Evolutionary conservation across 2,113 vertebrate species (phyloP).

Genomic region (Megaceryle torquata): DNA sequence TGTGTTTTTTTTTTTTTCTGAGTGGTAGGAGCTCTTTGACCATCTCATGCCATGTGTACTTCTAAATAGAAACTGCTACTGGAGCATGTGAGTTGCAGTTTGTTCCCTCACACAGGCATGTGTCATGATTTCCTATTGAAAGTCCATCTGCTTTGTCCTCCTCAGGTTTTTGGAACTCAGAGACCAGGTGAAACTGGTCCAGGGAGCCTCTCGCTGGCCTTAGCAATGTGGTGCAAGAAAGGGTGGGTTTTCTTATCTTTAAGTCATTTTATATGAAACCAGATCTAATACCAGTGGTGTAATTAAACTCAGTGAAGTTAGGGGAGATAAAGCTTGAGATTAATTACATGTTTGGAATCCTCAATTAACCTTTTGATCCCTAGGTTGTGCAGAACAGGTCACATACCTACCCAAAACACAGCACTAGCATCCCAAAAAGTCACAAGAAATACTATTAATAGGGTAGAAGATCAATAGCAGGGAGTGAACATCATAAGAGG

Average conservation of each 20-base stretch:
- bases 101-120: rapidly evolving
- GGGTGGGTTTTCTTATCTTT: background rate
- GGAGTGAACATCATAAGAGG: background rate
- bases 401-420: background rate
- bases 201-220: background rate
- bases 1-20: background rate
- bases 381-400: background rate
- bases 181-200: background rate
- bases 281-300: background rate
- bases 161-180: background rate
- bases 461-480: background rate
- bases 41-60: background rate
- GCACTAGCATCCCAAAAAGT: background rate
- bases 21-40: background rate
- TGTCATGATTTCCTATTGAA: background rate
- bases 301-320: background rate
- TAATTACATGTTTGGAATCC: background rate
- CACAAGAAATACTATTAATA: background rate
- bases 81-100: background rate
- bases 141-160: background rate
- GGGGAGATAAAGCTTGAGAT: background rate
- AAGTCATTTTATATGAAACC: background rate
- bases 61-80: background rate
- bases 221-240: background rate
- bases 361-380: slow-evolving; percentile 23